phyloP scores from a whole-genome alignment of 92 coral and sea anemone genomes.

The Muricea muricata region DNA sequence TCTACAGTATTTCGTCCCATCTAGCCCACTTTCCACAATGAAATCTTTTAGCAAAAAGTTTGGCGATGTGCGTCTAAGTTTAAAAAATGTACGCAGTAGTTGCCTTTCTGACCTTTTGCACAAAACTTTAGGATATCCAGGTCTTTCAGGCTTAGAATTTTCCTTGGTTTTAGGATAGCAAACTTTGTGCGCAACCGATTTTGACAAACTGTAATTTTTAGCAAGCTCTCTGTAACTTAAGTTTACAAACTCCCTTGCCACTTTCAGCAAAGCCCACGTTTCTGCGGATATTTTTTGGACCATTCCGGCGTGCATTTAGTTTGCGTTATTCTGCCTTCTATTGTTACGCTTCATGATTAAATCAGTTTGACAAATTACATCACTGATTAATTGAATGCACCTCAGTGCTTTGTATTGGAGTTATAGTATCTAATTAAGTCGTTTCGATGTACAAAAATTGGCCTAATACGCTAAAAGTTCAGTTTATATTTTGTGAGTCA shows the following conservation, averaged over 20 bases:
- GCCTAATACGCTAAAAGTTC: too few species aligned
- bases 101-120: background rate
- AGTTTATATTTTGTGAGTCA: too few species aligned
- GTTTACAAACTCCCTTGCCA: background rate
- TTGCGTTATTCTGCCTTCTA: too few species aligned
- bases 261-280: background rate
- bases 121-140: background rate
- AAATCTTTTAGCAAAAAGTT: background rate
- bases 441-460: too few species aligned
- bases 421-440: too few species aligned
- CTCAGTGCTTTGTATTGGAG: too few species aligned
- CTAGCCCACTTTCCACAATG: background rate
- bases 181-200: background rate
- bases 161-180: background rate
- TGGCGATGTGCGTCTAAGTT: background rate
- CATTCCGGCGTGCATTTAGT: background rate
- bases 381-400: too few species aligned
- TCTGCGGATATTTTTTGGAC: background rate
- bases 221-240: background rate
- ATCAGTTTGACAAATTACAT: too few species aligned
- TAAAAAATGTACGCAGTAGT: background rate
- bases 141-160: background rate
- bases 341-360: too few species aligned
- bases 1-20: background rate
- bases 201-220: background rate